Conservation (phyloP, 1,140 invertebrate genomes). For the Drosophila asahinai region DNA sequence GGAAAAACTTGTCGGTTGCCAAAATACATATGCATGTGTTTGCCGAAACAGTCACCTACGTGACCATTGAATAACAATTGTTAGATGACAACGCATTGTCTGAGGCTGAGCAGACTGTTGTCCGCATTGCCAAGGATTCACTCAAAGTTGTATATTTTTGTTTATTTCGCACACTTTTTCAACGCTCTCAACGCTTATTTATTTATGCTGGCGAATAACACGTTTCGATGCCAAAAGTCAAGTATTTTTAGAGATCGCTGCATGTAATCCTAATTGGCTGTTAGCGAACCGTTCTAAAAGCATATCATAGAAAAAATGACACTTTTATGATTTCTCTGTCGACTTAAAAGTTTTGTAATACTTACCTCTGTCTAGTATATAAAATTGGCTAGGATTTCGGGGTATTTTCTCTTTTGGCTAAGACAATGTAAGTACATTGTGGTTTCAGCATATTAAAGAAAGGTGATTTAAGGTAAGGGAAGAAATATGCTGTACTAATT, state of each 20-base stretch:
- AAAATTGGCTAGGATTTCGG: not conserved
- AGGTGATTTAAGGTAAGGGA: not conserved
- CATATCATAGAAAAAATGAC: conserved; percentile 49
- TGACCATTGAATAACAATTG: conserved; percentile 77
- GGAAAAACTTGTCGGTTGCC: conserved; percentile 38
- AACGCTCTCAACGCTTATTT: conserved; percentile 42
- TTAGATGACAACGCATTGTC: conserved; percentile 74
- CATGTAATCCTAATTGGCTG: conserved; percentile 63
- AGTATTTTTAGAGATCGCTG: conserved; percentile 61
- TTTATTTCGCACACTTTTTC: conserved; percentile 34
- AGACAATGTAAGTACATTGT: not conserved
- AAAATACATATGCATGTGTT: conserved; percentile 13
- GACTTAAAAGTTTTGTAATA: conserved; percentile 28
- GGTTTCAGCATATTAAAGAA: too few species aligned
- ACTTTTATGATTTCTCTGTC: conserved; percentile 33
- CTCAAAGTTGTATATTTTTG: conserved; percentile 55
- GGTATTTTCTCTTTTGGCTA: not conserved
- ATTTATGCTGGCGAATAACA: conserved; percentile 62
- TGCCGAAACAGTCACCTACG: conserved; percentile 39
- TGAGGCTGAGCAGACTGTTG: conserved; percentile 54
- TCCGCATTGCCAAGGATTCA: conserved; percentile 77
- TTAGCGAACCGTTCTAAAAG: conserved; percentile 51
- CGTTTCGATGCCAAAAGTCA: conserved; percentile 71
- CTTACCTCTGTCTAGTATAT: not conserved
- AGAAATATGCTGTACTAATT: too few species aligned